phyloP scores from a whole-genome alignment of 2,797 vertebrate genomes.

The Eulemur rubriventer region DNA sequence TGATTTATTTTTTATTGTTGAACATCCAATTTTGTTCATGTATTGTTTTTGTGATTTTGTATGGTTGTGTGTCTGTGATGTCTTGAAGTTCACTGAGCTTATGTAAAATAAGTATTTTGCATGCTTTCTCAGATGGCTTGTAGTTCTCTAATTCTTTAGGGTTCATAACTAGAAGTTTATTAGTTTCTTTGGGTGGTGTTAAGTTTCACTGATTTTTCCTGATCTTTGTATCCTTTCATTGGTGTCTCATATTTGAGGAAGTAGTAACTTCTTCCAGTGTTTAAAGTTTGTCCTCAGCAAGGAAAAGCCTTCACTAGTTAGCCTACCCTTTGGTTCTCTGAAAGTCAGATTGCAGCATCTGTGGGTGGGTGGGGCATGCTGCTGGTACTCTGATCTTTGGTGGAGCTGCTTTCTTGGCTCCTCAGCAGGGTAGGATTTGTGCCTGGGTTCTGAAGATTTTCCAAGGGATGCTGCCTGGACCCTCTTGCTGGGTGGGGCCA shows the following conservation, averaged over 20 bases:
- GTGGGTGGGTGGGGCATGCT: too few relatives aligned
- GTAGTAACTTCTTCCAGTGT: background rate
- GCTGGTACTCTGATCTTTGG: background rate
- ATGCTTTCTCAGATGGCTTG: background rate
- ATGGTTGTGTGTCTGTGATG: background rate
- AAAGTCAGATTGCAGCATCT: too few relatives aligned
- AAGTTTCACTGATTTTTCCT: background rate
- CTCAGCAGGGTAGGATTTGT: too few relatives aligned
- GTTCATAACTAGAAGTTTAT: background rate
- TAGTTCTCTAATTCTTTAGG: background rate
- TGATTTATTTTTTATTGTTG: background rate
- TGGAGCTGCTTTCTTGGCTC: background rate
- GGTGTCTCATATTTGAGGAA: too few relatives aligned
- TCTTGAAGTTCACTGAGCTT: background rate
- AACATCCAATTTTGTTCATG: background rate
- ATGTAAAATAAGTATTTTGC: background rate
- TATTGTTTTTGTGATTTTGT: background rate
- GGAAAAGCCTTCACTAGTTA: background rate
- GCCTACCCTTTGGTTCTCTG: background rate
- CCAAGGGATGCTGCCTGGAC: background rate
- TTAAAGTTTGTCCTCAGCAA: background rate
- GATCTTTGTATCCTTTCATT: background rate
- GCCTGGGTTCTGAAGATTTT: background rate
- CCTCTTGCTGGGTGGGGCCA: background rate
- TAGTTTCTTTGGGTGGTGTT: background rate